Base-by-base conservation (phyloP, 2,888 invertebrate species). In the Hydriomena furcata region DNA sequence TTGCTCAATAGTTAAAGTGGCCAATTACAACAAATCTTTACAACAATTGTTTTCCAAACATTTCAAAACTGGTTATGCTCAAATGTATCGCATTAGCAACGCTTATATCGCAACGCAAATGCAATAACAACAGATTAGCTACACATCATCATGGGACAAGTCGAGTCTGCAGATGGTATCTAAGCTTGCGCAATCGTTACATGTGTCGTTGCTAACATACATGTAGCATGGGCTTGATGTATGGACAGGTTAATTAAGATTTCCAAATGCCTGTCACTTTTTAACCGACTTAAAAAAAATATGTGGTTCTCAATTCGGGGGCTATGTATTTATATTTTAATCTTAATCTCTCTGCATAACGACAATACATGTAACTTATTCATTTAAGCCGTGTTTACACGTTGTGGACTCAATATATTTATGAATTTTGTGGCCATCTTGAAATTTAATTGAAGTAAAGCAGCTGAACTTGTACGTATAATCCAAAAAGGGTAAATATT, bases 121-220 rank as follows among this genome's bases (percentile, higher is more conserved):
- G 56, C 57, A 59, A 57, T 55, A 53, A 56, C 54, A 55, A 27
- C 56, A 53, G 45, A 61, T 61, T 61, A 52, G 57, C 46, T 53
- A 61, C 59, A 57, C 61, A 59, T 61, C 55, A 59, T 59, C 57
- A 61, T 55, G 55, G 52, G 60, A 52, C 48, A 30, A 41, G n/a
- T n/a, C n/a, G 53, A 46, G 38, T 44, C 5, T 35, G 47, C 7
- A 51, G 60, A 58, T 61, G 7, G 47, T 50, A 58, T 61, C 58
- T 58, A 24, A 10, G 44, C 35, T 57, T 57, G 44, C 49, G 55
- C 46, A 61, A 61, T 51, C 11, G 31, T 55, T 43, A 54, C 60
- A 49, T 47, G 31, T 28, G 54, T 35, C 30, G 49, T 40, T 40
- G 50, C 40, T 31, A 53, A 46, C 24, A 40, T 38, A 36, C n/a